These are phyloP conservation scores for Drosophila eugracilis DNA, from an alignment of 1,140 invertebrate genomes.

Conservation along the genomic window DNA sequence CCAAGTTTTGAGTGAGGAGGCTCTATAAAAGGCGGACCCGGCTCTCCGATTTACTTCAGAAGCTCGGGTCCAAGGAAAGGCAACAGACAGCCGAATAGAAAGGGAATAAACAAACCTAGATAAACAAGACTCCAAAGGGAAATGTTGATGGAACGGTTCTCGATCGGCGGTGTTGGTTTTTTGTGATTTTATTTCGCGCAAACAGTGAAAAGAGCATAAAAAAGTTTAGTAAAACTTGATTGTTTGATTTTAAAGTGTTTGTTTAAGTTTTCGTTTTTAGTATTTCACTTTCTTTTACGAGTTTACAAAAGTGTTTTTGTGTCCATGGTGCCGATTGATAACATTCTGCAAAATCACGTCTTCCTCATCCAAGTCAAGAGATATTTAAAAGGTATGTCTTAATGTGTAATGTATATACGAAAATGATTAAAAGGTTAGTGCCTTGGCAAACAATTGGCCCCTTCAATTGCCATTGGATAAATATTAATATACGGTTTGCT, in stretches of 20 bases:
- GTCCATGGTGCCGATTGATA: slow-evolving; percentile 45
- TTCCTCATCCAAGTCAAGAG: slow-evolving; percentile 23
- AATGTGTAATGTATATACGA: background rate
- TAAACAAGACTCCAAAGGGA: slow-evolving; percentile 13
- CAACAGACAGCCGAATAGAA: background rate
- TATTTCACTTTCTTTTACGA: too few relatives aligned
- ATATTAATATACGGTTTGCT: slow-evolving; percentile 5
- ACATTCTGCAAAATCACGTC: slow-evolving; percentile 25
- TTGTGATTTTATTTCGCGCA: slow-evolving; percentile 4
- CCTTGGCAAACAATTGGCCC: slow-evolving; percentile 17
- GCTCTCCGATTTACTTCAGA: slow-evolving; percentile 11
- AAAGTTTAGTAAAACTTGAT: background rate
- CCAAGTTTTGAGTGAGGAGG: slow-evolving; percentile 12
- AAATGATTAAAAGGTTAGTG: slow-evolving; percentile 18
- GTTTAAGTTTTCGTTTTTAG: slow-evolving; percentile 3
- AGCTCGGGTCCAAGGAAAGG: slow-evolving; percentile 8
- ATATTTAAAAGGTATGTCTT: slow-evolving; percentile 44
- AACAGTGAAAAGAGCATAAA: background rate
- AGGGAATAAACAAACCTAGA: slow-evolving; percentile 4
- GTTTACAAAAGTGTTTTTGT: slow-evolving; percentile 10
- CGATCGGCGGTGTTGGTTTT: slow-evolving; percentile 3
- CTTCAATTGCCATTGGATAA: slow-evolving; percentile 30
- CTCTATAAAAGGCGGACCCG: slow-evolving; percentile 36
- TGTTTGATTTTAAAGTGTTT: slow-evolving; percentile 21
- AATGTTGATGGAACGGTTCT: slow-evolving; percentile 12